These are phyloP conservation scores for Andrena chrysosceles DNA, from an alignment of 2,888 invertebrate species.

Conservation along the genomic window DNA sequence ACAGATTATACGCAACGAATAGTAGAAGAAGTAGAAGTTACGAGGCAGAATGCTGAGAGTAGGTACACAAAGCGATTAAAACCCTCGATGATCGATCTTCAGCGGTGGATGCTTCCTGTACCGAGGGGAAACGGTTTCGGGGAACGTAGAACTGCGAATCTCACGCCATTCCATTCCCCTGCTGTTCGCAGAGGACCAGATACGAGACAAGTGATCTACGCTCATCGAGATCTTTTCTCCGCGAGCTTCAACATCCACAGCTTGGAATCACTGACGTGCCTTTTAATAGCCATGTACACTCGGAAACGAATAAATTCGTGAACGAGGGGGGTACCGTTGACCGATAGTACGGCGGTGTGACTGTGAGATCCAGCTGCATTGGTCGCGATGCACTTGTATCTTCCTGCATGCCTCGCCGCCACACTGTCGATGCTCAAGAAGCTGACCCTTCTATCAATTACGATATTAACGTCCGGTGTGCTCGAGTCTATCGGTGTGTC, in stretches of 20 bases:
- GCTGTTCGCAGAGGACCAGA: no score
- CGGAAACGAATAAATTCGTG: slow-evolving; percentile 49
- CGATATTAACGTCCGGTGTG: slow-evolving; percentile 88
- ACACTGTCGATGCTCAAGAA: slow-evolving; percentile 88
- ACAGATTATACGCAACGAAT: slow-evolving; percentile 58
- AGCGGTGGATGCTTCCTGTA: background rate
- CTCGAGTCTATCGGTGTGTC: slow-evolving; percentile 85
- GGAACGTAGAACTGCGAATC: background rate
- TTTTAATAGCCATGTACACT: slow-evolving; percentile 18
- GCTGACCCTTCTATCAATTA: slow-evolving; percentile 89
- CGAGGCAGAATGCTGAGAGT: slow-evolving; percentile 58
- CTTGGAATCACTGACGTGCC: slow-evolving; percentile 36
- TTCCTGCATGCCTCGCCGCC: slow-evolving; percentile 89
- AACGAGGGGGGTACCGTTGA: slow-evolving; percentile 87
- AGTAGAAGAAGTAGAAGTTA: no score
- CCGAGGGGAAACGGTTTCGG: background rate
- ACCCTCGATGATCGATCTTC: slow-evolving; percentile 38
- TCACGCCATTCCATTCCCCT: background rate
- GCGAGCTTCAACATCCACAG: background rate
- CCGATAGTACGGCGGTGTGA: slow-evolving; percentile 88
- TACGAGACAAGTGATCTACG: background rate
- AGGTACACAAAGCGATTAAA: slow-evolving; percentile 39
- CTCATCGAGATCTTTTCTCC: background rate
- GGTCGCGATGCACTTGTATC: slow-evolving; percentile 89
- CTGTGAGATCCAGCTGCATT: slow-evolving; percentile 89